Percentiles rank a stretch among this genome's conserved stretches.
phyloP scores from a whole-genome alignment of 2,888 invertebrate genomes.

The Drosophila meridiana region DNA sequence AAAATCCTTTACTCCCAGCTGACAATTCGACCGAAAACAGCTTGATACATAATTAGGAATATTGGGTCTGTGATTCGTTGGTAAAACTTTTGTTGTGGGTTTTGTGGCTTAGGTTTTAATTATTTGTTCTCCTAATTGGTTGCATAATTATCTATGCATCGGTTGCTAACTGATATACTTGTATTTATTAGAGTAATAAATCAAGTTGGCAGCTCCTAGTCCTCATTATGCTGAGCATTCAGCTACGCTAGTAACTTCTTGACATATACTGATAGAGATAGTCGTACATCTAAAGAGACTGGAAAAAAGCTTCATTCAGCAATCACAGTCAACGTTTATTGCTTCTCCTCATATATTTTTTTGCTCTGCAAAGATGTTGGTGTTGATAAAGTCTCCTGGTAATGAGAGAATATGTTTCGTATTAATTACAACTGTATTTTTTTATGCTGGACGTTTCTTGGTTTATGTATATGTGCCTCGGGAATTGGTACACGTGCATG shows the following conservation, averaged over 20 bases:
- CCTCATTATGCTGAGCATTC: constrained; percentile 21
- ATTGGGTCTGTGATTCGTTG: constrained; percentile 31
- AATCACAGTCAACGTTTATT: constrained; percentile 28
- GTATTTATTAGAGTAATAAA: constrained; percentile 79
- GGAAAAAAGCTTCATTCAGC: constrained; percentile 8
- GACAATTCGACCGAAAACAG: background rate
- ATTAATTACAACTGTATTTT: constrained; percentile 66
- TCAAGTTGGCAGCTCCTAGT: constrained; percentile 59
- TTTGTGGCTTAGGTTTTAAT: constrained; percentile 56
- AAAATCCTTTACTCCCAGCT: background rate
- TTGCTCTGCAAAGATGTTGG: constrained; percentile 43
- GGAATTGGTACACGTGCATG: background rate
- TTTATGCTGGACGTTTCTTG: background rate
- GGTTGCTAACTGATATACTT: constrained; percentile 78
- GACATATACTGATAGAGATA: background rate
- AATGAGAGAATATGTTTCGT: constrained; percentile 70
- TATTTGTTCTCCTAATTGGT: constrained; percentile 73
- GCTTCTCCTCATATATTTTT: constrained; percentile 18
- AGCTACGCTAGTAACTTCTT: background rate
- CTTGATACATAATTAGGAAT: constrained; percentile 27
- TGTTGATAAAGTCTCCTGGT: constrained; percentile 62
- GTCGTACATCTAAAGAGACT: background rate
- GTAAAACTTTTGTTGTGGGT: constrained; percentile 28
- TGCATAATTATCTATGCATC: constrained; percentile 73
- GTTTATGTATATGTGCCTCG: constrained; percentile 20